A percentile compares a stretch with the other conserved stretches of the same genome.
These are phyloP conservation scores for Chaenodraco wilsoni DNA, from an alignment of 2,797 vertebrate species.

Conservation along the genomic window DNA sequence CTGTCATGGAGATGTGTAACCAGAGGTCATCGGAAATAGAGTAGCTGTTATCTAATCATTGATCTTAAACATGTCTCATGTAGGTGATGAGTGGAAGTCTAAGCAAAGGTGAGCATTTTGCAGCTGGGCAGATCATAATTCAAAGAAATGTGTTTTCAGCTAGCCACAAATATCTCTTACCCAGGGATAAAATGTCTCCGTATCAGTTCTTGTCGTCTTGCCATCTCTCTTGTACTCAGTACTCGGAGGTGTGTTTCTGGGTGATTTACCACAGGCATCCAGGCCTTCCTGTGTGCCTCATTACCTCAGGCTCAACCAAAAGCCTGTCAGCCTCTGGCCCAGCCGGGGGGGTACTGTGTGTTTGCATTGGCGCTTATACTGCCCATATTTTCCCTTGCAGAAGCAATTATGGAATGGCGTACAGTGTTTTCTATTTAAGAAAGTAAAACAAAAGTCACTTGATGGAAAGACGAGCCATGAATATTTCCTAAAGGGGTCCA, in stretches of 20 bases:
- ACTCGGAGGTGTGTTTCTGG: conserved; percentile 75
- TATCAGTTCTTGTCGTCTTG: conserved; percentile 56
- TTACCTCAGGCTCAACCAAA: conserved; percentile 68
- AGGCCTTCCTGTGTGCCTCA: conserved; percentile 75
- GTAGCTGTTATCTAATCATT: conserved; percentile 14
- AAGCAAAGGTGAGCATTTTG: conserved; percentile 20
- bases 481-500: conserved; percentile 32
- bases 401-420: conserved; percentile 62
- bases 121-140: conserved; percentile 17
- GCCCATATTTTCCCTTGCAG: conserved; percentile 66
- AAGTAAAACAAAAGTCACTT: conserved; percentile 47
- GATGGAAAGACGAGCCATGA: conserved; percentile 46
- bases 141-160: conserved; percentile 40
- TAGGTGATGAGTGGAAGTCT: conserved; percentile 7
- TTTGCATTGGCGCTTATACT: conserved; percentile 71
- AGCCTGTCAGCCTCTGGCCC: conserved; percentile 64
- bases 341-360: conserved; percentile 66
- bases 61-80: conserved; percentile 18
- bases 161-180: conserved; percentile 30
- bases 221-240: conserved; percentile 42
- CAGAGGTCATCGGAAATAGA: conserved; percentile 30
- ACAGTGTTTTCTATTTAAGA: conserved; percentile 62
- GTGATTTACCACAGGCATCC: conserved; percentile 79
- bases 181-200: conserved; percentile 49
- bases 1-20: conserved; percentile 27